Conservation (phyloP, 64 coral and sea anemone species). For the Pocillopora verrucosa region DNA sequence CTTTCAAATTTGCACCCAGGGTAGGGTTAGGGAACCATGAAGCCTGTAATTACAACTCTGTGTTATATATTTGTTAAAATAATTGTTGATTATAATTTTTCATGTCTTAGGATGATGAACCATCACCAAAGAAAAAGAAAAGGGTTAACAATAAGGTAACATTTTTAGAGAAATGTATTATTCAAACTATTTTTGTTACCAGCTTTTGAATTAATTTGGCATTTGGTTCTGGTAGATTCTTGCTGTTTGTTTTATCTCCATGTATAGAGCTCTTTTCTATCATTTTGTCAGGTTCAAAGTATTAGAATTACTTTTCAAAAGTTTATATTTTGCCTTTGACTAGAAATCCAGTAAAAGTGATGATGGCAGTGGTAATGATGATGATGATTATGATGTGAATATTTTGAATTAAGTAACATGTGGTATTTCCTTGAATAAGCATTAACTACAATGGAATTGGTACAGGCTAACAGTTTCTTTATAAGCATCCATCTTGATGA, state of each 20-base stretch:
- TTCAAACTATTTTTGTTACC: background rate
- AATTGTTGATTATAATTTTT: background rate
- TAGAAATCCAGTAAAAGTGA: background rate
- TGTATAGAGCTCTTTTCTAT: no score
- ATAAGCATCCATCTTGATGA: no score
- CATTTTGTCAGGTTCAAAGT: background rate
- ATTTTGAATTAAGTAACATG: background rate
- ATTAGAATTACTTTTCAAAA: background rate
- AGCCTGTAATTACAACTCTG: background rate
- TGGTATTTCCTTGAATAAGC: no score
- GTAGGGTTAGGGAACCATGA: no score
- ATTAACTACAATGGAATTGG: no score
- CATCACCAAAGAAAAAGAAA: constrained; percentile 12
- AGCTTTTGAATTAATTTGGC: no score
- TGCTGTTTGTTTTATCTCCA: background rate
- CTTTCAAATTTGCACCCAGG: no score
- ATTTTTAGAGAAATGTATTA: background rate
- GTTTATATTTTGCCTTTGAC: background rate
- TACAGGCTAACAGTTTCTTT: no score
- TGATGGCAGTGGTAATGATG: background rate
- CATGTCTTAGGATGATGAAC: constrained; percentile 21
- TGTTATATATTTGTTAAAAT: background rate
- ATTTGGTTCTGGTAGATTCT: background rate
- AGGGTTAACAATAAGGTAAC: background rate
- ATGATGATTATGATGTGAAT: background rate